These are phyloP conservation scores for Psophia crepitans DNA, from an alignment of 2,113 vertebrate genomes.

Conservation along the genomic window DNA sequence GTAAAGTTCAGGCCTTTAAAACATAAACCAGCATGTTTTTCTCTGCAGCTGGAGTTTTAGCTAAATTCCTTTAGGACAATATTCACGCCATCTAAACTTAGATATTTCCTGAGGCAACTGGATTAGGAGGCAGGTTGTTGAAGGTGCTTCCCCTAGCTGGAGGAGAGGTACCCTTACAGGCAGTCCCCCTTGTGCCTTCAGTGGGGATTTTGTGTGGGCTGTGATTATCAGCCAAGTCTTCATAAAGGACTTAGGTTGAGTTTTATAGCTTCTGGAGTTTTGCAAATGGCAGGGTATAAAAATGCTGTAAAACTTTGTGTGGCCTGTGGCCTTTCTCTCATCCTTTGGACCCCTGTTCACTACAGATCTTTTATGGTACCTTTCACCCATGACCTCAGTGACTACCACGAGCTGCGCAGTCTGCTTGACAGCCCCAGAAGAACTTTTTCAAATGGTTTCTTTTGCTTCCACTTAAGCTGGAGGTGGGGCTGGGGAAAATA, in stretches of 20 bases:
- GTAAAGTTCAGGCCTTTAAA: background rate
- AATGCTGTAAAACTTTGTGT: background rate
- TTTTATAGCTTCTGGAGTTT: background rate
- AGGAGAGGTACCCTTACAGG: background rate
- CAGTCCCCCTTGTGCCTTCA: background rate
- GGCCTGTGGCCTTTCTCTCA: background rate
- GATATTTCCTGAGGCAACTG: background rate
- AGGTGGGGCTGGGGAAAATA: background rate
- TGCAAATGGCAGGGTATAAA: background rate
- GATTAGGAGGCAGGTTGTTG: background rate
- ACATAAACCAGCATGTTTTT: background rate
- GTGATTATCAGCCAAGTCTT: background rate
- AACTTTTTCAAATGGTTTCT: background rate
- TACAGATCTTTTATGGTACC: background rate
- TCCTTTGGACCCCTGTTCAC: background rate
- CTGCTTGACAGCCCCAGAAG: background rate
- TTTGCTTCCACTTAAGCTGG: background rate
- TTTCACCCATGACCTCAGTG: background rate
- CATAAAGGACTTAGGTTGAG: background rate
- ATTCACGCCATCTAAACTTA: background rate
- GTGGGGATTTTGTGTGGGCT: accelerated
- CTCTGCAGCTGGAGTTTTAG: background rate
- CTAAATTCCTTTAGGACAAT: background rate
- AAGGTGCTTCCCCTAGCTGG: background rate
- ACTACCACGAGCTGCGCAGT: background rate